phyloP scores from a whole-genome alignment of 1,140 invertebrate species.

The Maniola jurtina region DNA sequence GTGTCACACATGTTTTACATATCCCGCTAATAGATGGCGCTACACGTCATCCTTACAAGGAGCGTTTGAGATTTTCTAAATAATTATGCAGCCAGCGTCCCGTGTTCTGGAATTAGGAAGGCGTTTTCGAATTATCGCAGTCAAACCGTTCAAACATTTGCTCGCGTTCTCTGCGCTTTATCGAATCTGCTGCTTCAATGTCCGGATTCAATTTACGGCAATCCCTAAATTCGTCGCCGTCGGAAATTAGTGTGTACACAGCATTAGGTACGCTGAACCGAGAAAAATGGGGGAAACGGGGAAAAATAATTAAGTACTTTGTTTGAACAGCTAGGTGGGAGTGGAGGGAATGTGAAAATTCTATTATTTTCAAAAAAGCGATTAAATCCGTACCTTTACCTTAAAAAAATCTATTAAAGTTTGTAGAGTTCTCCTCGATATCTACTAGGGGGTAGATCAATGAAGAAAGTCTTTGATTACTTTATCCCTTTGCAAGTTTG shows the following conservation, averaged over 20 bases:
- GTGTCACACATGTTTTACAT: background rate
- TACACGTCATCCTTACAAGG: background rate
- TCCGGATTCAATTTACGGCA: constrained; percentile 66
- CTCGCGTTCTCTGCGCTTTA: constrained; percentile 53
- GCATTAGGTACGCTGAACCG: constrained; percentile 39
- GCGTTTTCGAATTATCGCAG: constrained; percentile 62
- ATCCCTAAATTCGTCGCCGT: constrained; percentile 56
- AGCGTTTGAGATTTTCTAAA: constrained; percentile 35
- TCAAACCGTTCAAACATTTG: constrained; percentile 60
- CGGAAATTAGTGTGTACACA: constrained; percentile 71
- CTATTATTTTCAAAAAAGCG: constrained; percentile 43
- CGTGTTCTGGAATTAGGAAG: constrained; percentile 52
- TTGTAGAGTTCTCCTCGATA: background rate
- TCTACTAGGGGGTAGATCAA: constrained; percentile 1
- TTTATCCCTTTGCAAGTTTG: constrained; percentile 2
- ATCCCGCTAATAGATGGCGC: constrained; percentile 57
- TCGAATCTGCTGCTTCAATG: constrained; percentile 48
- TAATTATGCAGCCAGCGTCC: constrained; percentile 39
- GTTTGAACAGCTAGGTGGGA: background rate
- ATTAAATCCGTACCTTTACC: constrained; percentile 40
- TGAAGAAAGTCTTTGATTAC: constrained; percentile 3
- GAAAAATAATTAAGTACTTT: constrained; percentile 23
- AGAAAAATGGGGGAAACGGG: constrained; percentile 3
- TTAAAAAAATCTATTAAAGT: constrained; percentile 51
- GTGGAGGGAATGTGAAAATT: constrained; percentile 46